These are phyloP conservation scores for Apis dorsata DNA, from an alignment of 1,140 invertebrate species.

Conservation along the genomic window DNA sequence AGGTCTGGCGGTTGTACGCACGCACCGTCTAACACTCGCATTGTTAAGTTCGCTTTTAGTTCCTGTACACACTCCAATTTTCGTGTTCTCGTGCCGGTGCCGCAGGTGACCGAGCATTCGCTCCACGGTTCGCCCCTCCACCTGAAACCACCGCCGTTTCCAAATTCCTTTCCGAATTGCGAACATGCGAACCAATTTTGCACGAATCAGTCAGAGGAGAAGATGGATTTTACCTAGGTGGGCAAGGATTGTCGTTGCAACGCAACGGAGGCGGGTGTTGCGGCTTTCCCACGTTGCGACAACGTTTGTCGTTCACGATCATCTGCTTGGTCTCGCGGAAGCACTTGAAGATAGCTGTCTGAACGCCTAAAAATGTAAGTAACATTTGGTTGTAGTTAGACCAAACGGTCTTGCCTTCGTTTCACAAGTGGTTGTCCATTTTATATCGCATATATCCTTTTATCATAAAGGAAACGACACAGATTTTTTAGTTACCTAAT, in stretches of 20 bases:
- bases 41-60: slow-evolving; percentile 77
- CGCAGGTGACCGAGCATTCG: slow-evolving; percentile 86
- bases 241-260: slow-evolving; percentile 88
- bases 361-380: slow-evolving; percentile 48
- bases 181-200: background rate
- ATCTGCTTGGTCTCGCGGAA: slow-evolving; percentile 64
- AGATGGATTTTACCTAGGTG: slow-evolving; percentile 77
- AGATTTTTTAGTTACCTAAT: background rate
- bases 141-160: slow-evolving; percentile 42
- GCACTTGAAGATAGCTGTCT: slow-evolving; percentile 47
- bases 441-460: no score
- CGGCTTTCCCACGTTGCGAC: slow-evolving; percentile 83
- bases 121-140: slow-evolving; percentile 74
- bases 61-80: slow-evolving; percentile 80
- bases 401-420: no score
- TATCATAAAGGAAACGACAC: no score
- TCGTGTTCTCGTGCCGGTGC: slow-evolving; percentile 83
- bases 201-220: background rate
- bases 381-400: background rate
- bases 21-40: slow-evolving; percentile 78
- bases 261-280: slow-evolving; percentile 80
- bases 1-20: slow-evolving; percentile 75
- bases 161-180: background rate
- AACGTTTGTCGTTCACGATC: slow-evolving; percentile 82
- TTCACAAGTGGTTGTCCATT: no score